phyloP scores from a whole-genome alignment of 1,140 invertebrate species.

The Maniola jurtina region DNA sequence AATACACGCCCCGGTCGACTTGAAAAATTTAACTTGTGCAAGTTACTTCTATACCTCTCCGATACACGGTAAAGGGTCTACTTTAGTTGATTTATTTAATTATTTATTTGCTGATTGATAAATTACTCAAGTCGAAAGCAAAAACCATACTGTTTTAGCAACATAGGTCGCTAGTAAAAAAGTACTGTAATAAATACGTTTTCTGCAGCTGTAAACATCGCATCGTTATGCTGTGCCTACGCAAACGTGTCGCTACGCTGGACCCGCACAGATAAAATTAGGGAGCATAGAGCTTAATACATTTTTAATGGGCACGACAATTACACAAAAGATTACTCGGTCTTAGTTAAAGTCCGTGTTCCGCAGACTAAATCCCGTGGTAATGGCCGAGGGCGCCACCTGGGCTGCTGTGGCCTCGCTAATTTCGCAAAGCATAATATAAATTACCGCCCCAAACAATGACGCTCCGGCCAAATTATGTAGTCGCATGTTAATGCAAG shows the following conservation, averaged over 20 bases:
- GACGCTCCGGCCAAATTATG: slow-evolving; percentile 51
- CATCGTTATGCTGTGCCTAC: slow-evolving; percentile 2
- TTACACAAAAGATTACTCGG: slow-evolving; percentile 42
- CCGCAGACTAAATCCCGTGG: slow-evolving; percentile 58
- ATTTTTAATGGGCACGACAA: slow-evolving; percentile 46
- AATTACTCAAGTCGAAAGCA: too few relatives aligned
- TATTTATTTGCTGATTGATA: too few relatives aligned
- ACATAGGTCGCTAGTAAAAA: neutral
- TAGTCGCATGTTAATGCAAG: slow-evolving; percentile 46
- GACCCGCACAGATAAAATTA: slow-evolving; percentile 35
- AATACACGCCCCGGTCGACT: too few relatives aligned
- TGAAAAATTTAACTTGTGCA: too few relatives aligned
- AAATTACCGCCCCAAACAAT: slow-evolving; percentile 67
- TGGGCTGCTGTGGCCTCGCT: slow-evolving; percentile 55
- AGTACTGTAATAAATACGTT: neutral
- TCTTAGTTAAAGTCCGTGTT: slow-evolving; percentile 39
- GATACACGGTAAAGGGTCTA: too few relatives aligned
- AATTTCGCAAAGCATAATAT: slow-evolving; percentile 68
- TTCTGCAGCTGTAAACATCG: slow-evolving; percentile 4
- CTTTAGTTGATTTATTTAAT: too few relatives aligned
- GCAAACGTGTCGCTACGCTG: slow-evolving; percentile 11
- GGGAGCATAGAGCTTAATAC: slow-evolving; percentile 35
- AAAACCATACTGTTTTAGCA: neutral
- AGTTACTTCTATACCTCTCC: too few relatives aligned
- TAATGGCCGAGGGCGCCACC: slow-evolving; percentile 61